phyloP scores from a whole-genome alignment of 2,113 vertebrate species.

The Hipposideros armiger region DNA sequence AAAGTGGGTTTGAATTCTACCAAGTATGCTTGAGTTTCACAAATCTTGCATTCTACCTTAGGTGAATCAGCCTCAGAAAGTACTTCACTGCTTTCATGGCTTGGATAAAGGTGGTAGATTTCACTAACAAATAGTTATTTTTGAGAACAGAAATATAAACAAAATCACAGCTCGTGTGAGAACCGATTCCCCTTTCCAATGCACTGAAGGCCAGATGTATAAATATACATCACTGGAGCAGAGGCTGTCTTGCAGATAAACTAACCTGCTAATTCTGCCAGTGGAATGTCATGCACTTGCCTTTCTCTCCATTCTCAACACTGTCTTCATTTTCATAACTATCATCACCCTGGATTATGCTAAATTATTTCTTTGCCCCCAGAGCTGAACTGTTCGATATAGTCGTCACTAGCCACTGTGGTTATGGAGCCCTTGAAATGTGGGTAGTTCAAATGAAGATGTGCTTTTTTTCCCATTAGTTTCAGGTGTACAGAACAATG shows the following conservation, averaged over 20 bases:
- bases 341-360: not conserved
- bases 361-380: not conserved
- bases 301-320: conserved; percentile 28
- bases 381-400: not conserved
- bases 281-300: conserved; percentile 43
- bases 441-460: not conserved
- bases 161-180: conserved; percentile 75
- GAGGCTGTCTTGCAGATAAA: conserved; percentile 61
- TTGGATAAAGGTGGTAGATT: conserved; percentile 69
- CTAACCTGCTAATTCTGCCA: conserved; percentile 65
- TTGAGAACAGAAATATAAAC: conserved; percentile 77
- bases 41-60: conserved; percentile 28
- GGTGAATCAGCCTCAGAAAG: conserved; percentile 49
- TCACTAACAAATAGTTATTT: conserved; percentile 75
- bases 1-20: conserved; percentile 50
- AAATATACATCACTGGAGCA: conserved; percentile 21
- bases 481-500: too few species aligned
- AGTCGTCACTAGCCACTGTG: not conserved
- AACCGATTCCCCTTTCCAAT: conserved; percentile 66
- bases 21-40: not conserved
- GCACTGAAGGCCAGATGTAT: conserved; percentile 72
- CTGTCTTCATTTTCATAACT: conserved; percentile 20
- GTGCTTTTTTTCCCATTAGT: not conserved
- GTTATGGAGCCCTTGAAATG: not conserved
- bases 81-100: conserved; percentile 20